phyloP scores from a whole-genome alignment of 2,797 vertebrate species.

The Erpetoichthys calabaricus region DNA sequence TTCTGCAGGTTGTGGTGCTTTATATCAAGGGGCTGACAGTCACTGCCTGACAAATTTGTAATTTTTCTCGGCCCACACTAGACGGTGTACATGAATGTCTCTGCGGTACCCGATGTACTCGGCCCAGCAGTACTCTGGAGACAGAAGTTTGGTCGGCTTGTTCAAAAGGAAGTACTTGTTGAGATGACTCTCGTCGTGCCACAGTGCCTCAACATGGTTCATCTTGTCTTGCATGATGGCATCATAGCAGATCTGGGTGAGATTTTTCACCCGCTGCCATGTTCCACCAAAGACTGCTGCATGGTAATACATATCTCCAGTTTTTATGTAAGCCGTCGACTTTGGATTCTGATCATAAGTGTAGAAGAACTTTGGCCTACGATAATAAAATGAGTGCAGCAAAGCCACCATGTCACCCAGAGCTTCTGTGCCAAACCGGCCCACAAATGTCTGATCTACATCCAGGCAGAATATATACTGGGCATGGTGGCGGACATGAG shows the following conservation, averaged over 20 bases:
- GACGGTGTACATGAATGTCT: constrained; percentile 29
- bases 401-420: constrained; percentile 41
- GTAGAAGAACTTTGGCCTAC: constrained; percentile 14
- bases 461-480: constrained; percentile 63
- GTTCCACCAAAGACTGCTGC: constrained; percentile 48
- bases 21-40: not conserved
- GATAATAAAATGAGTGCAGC: constrained; percentile 41
- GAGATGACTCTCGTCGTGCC: constrained; percentile 53
- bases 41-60: constrained; percentile 26
- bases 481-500: constrained; percentile 36
- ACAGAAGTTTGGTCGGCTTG: constrained; percentile 44
- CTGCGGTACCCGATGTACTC: constrained; percentile 16
- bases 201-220: constrained; percentile 39
- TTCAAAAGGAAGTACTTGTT: constrained; percentile 46
- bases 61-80: constrained; percentile 47
- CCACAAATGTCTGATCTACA: constrained; percentile 53
- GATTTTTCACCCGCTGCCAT: constrained; percentile 30
- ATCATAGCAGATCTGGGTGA: constrained; percentile 32
- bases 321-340: constrained; percentile 37
- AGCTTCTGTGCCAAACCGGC: constrained; percentile 41
- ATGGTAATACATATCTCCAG: constrained; percentile 48
- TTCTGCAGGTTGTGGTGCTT: too few relatives aligned
- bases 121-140: constrained; percentile 53
- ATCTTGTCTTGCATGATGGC: constrained; percentile 39
- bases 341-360: constrained; percentile 38